Conservation (phyloP, 2,797 vertebrate species). For the Pipistrellus kuhlii region DNA sequence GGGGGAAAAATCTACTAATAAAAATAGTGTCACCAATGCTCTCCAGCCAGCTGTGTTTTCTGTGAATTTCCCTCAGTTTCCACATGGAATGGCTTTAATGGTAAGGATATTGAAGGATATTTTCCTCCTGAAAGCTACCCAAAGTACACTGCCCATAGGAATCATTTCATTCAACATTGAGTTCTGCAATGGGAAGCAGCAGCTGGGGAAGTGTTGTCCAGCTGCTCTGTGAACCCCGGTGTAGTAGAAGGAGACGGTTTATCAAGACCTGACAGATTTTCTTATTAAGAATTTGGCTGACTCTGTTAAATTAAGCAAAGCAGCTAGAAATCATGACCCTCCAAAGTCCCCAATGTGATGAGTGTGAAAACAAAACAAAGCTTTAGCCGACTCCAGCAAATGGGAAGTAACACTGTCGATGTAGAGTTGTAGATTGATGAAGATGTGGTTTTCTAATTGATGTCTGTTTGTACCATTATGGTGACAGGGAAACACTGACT, state of each 20-base stretch:
- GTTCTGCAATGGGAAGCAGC: not conserved
- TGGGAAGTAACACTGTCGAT: not conserved
- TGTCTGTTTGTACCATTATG: not conserved
- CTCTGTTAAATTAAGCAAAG: conserved; percentile 34
- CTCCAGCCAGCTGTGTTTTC: not conserved
- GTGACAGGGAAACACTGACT: not conserved
- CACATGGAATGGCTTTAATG: conserved; percentile 1
- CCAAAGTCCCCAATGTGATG: not conserved
- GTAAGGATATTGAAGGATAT: conserved; percentile 20
- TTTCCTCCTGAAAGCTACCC: conserved; percentile 49
- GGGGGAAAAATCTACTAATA: not conserved
- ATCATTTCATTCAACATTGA: conserved; percentile 22
- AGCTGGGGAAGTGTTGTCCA: conserved; percentile 38
- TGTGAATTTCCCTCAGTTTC: conserved; percentile 28
- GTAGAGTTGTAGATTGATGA: not conserved
- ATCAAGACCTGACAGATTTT: conserved; percentile 38
- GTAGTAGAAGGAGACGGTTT: conserved; percentile 48
- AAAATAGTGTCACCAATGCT: not conserved
- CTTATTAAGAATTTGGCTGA: conserved; percentile 61
- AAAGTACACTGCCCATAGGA: not conserved
- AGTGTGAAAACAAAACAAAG: not conserved
- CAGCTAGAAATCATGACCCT: conserved; percentile 29
- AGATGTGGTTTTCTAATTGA: not conserved
- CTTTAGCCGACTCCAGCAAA: conserved; percentile 25
- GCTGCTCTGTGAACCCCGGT: conserved; percentile 34